Percentiles rank a stretch among this genome's conserved stretches.
phyloP scores from a whole-genome alignment of 1,140 invertebrate species.

The Sesamia nonagrioides region DNA sequence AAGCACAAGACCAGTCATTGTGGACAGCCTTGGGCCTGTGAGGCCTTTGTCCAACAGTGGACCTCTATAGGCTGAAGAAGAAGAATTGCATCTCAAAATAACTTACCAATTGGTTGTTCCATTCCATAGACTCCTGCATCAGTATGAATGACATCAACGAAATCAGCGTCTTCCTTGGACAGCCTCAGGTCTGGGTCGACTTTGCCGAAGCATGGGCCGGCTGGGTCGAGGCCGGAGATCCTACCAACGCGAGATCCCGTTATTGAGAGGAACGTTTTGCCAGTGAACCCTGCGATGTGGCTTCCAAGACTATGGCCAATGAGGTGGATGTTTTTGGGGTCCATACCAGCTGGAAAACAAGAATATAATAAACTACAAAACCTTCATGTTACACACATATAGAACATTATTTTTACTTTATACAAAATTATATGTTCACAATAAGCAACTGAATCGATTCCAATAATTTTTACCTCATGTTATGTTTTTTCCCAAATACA shows the following conservation, averaged over 20 bases:
- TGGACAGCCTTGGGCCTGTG: no score
- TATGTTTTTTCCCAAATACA: no score
- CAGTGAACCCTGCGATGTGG: conserved; percentile 93
- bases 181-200: conserved; percentile 87
- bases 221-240: conserved; percentile 92
- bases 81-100: no score
- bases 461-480: no score
- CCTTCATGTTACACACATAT: no score
- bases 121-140: conserved; percentile 88
- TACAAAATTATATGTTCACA: no score
- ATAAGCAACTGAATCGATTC: no score
- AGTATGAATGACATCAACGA: conserved; percentile 93
- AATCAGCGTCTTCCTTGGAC: conserved; percentile 89
- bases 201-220: conserved; percentile 90
- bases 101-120: conserved; percentile 76
- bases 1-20: no score
- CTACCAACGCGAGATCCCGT: conserved; percentile 87
- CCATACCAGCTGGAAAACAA: conserved; percentile 63
- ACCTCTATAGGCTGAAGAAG: no score
- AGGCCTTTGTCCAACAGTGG: no score
- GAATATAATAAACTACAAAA: no score
- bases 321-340: conserved; percentile 89
- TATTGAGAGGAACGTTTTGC: conserved; percentile 79
- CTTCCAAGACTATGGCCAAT: conserved; percentile 84
- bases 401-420: no score